These are phyloP conservation scores for Onychomys leucogaster DNA, from an alignment of 2,797 vertebrate species.

Conservation along the genomic window DNA sequence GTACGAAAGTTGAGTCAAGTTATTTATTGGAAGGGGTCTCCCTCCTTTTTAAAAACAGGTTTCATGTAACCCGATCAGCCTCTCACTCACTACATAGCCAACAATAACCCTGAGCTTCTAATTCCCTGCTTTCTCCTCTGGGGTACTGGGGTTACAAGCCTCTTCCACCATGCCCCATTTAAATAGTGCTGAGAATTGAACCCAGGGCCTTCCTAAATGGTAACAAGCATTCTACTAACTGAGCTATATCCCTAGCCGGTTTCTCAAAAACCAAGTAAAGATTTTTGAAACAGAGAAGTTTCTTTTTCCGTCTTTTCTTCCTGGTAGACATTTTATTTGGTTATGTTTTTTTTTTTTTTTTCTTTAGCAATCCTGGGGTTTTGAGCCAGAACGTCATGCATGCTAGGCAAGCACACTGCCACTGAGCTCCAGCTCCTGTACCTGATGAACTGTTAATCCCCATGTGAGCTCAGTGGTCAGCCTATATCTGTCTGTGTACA, in stretches of 20 bases:
- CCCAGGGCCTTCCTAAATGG: not conserved
- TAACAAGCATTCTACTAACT: too few species aligned
- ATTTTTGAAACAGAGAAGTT: constrained; percentile 25
- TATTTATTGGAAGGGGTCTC: not conserved
- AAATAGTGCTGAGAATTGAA: not conserved
- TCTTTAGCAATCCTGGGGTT: not conserved
- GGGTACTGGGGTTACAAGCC: not conserved
- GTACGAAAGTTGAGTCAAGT: not conserved
- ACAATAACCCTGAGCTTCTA: not conserved
- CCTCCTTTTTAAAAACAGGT: not conserved
- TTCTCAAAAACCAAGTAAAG: not conserved
- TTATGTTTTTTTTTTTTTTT: not conserved
- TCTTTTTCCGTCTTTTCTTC: constrained; percentile 20
- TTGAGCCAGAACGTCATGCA: not conserved
- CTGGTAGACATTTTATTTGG: not conserved
- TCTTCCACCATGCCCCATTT: not conserved
- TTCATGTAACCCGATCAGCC: not conserved
- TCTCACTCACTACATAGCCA: not conserved
- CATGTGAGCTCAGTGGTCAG: not conserved
- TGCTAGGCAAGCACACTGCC: not conserved
- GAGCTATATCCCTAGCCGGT: not conserved
- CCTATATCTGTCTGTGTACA: not conserved
- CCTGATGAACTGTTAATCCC: not conserved
- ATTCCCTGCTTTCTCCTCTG: not conserved
- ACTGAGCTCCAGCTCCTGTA: not conserved